Conservation (phyloP, 1,140 invertebrate genomes). For the Pemphigus obesinymphae region DNA sequence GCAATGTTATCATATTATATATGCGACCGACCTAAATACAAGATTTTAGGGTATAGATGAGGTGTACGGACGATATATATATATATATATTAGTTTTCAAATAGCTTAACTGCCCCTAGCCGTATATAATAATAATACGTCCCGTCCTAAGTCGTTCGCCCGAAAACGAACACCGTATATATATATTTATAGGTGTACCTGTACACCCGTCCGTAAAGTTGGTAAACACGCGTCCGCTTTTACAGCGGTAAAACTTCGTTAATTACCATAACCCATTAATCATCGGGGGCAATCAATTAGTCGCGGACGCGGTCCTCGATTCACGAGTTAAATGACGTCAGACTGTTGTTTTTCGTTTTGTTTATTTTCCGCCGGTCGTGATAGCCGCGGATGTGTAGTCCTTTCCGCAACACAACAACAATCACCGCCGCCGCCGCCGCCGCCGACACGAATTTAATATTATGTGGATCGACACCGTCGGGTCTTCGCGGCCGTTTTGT, state of each 20-base stretch:
- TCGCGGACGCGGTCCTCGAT: not conserved
- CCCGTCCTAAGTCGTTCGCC: no score
- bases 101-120: no score
- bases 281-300: slow-evolving; percentile 25
- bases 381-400: not conserved
- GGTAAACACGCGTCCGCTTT: slow-evolving; percentile 23
- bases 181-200: no score
- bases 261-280: slow-evolving; percentile 39
- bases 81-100: no score
- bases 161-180: no score
- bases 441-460: not conserved
- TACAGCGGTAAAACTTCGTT: slow-evolving; percentile 24
- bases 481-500: not conserved
- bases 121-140: no score
- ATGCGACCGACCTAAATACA: no score
- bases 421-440: not conserved
- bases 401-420: not conserved
- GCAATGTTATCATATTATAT: no score
- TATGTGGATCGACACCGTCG: no score
- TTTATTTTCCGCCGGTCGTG: not conserved
- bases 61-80: no score
- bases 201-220: slow-evolving; percentile 5
- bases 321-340: slow-evolving; percentile 18
- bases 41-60: no score
- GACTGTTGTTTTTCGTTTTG: not conserved